Percentiles rank a stretch among this genome's conserved stretches.
Conservation (phyloP, 2,888 invertebrate species). For the Timandra comae region DNA sequence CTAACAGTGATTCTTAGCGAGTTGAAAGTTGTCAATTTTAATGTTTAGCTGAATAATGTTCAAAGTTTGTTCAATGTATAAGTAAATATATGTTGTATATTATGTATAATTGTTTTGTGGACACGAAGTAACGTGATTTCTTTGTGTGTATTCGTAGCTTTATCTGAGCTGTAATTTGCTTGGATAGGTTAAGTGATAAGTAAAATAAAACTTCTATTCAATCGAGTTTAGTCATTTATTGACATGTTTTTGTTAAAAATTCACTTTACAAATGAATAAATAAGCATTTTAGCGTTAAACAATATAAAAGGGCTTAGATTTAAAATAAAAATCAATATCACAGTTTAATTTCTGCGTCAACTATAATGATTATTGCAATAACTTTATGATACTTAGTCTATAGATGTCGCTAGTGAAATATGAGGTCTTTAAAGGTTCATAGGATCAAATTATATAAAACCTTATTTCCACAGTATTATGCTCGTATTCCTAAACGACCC, state of each 20-base stretch:
- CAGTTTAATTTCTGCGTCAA: no score
- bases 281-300: not conserved
- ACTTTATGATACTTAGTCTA: no score
- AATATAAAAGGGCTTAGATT: no score
- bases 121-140: constrained; percentile 59
- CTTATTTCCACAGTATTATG: no score
- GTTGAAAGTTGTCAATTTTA: constrained; percentile 72
- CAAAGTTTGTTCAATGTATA: constrained; percentile 58
- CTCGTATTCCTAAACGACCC: no score
- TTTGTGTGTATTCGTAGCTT: constrained; percentile 26
- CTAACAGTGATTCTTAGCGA: constrained; percentile 23
- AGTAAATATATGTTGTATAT: constrained; percentile 62
- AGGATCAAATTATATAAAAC: no score
- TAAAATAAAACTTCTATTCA: constrained; percentile 7
- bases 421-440: no score
- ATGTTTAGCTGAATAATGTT: constrained; percentile 62
- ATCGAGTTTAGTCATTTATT: constrained; percentile 30
- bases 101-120: constrained; percentile 70
- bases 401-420: no score
- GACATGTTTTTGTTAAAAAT: constrained; percentile 15
- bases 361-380: no score
- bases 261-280: constrained; percentile 27
- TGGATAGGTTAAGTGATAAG: not conserved
- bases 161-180: constrained; percentile 1
- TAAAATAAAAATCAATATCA: no score